Evolutionary conservation across 2,797 vertebrate genomes (phyloP), one percentile per base, ranked within the genome.

Genomic region (Dryobates pubescens): DNA sequence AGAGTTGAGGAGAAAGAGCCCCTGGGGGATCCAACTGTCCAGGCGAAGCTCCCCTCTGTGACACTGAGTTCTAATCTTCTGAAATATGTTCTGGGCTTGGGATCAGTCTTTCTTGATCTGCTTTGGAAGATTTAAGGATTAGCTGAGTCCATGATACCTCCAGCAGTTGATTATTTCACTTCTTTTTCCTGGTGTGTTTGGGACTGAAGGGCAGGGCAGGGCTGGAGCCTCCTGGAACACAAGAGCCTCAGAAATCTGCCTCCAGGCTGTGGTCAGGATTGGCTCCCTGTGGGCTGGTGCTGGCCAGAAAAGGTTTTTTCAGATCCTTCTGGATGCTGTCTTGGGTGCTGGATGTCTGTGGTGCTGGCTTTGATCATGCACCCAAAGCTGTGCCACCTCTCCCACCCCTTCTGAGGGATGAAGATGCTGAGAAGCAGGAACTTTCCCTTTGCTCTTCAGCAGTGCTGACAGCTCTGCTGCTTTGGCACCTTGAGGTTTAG

Each of bases 81-180:
- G 92, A 94, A 95, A 89, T 57, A 79, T 72, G 82, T 85, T 92
- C 86, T 64, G 67, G 67, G 86, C 41, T 64, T 82, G 73, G 79
- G 94, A 93, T 93, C 95, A 95, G 93, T 94, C 96, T 72, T 80
- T 76, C 59, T 86, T 96, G 70, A 89, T 96, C 96, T 96, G 89
- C 94, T 96, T 96, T 91, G 84, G 71, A 94, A 90, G 81, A 85
- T 88, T 95, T 95, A 95, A 82, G 85, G 89, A 96, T 94, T 96
- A 82, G 69, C 27, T 71, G 80, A 85, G 81, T 78, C 79, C 57
- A 70, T 90, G 88, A 96, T 95, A 92, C 69, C 57, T 76, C 81
- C 89, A 95, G 95, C 79, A 81, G 93, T 94, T 94, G 91, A 96
- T 96, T 95, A 94, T 96, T 94, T 94, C 88, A 94, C 92, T 91